Base-by-base conservation (phyloP, 2,797 vertebrate species). In the Chiroxiphia lanceolata region DNA sequence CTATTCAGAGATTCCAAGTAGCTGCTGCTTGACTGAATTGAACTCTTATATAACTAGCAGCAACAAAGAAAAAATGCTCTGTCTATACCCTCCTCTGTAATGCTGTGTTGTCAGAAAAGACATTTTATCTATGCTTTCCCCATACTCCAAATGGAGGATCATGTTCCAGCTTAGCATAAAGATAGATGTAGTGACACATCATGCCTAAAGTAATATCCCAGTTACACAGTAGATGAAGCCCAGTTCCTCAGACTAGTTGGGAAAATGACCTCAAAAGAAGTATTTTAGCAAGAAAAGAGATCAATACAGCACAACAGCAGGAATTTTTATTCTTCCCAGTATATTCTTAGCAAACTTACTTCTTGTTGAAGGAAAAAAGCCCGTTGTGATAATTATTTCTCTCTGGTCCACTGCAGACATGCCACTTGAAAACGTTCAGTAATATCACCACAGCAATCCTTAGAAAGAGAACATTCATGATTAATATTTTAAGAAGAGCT, bases 211-310 rank as follows among this genome's bases (percentile, higher is more conserved):
- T 91, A 76, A 63, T 57, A 29, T 80, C 53, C 42, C 33, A 60
- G 40, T 94, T 75, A 68, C 16, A 63, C 11, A 80, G 78, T 89
- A 92, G 75, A 91, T 91, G 71, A 84, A 96, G 75, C 40, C 40
- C 78, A 70, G 60, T 50, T 44, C 51, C 67, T 87, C 83, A 70
- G 74, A 44, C 56, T 56, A 67, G 68, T 69, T 63, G 40, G 40
- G 40, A 91, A 95, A 86, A 78, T n/a, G 15, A 91, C 50, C 45
- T 78, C 57, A 36, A 77, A 77, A 87, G 8, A 71, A 83, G 12
- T 57, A 70, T 86, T 87, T 83, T 42, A 90, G 11, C 38, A 23
- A 50, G 34, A 75, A 68, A 83, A 18, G 27, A 75, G 44, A 85
- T 51, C 27, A 72, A n/a, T 9, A 44, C 4, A 78, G 17, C 20